Conservation (phyloP, 2,797 vertebrate species). For the Rhincodon typus region DNA sequence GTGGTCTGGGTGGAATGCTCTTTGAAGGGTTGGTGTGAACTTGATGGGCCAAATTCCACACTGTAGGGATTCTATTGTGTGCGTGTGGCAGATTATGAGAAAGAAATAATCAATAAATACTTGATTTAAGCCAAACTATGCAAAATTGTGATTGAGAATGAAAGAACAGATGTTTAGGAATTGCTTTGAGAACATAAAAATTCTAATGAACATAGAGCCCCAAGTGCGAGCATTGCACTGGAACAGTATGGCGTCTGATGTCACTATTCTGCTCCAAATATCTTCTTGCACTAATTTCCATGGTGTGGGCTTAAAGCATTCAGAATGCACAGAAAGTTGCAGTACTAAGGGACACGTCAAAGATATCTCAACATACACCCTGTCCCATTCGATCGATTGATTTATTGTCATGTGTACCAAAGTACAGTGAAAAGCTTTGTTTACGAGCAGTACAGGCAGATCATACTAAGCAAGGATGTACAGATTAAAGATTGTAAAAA, state of each 20-base stretch:
- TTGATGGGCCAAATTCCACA: too few species aligned
- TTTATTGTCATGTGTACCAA: too few species aligned
- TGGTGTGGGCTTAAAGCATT: not conserved
- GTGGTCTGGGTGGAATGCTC: too few species aligned
- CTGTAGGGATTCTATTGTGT: not conserved
- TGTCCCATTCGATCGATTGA: not conserved
- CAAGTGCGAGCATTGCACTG: not conserved
- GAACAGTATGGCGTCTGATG: not conserved
- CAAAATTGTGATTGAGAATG: not conserved
- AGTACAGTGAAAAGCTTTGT: too few species aligned
- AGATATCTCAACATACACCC: not conserved
- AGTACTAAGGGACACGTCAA: not conserved
- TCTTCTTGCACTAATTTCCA: not conserved
- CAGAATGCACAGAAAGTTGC: not conserved
- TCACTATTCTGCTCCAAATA: not conserved
- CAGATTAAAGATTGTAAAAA: too few species aligned
- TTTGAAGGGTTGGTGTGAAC: too few species aligned
- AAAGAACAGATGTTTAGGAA: not conserved
- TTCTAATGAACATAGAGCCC: not conserved
- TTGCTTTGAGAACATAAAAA: not conserved
- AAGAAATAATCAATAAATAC: not conserved
- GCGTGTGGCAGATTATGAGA: not conserved
- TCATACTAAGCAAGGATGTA: too few species aligned
- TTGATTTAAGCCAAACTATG: not conserved
- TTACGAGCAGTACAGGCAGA: too few species aligned